Evolutionary conservation across 2,888 invertebrate genomes (phyloP), one percentile per base, ranked within the genome.

Genomic region (Leptinotarsa juncta): DNA sequence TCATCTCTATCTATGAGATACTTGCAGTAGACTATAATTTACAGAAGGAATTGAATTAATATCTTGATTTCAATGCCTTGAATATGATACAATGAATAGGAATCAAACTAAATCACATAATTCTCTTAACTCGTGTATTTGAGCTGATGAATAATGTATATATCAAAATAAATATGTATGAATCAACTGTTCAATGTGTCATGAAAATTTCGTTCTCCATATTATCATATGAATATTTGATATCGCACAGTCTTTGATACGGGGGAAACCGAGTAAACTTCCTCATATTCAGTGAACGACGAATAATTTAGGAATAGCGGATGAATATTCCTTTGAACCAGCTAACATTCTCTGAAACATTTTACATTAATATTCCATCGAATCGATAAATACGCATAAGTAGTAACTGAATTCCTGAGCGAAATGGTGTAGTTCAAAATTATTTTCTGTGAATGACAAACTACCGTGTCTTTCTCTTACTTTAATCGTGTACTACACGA

Each of bases 161-260:
- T 55, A 68, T 12, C 14, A 15, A 32, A 68, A 68, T 50, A 51
- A 26, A 55, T 55, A 48, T 32, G 55, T 55, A 55, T 68, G 68
- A 68, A 68, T 51, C 67, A 51, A 68, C 68, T 55, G 67, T 67
- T 50, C 51, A 42, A 68, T 55, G 55, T 68, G 68, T 68, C 68
- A 55, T 68, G 68, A 68, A 55, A 55, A 68, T 68, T 67, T 67
- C 53, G 67, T 51, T 53, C 32, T 50, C 32, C 67, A 53, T 42
- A 42, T 67, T 67, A 67, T 26, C 67, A 67, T 51, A 67, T 67
- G 67, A 67, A 67, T 67, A 67, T 67, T 67, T 67, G 51, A 67
- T 68, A 42, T 26, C 18, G 32, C 55, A 32, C 32, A 20, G 42
- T 68, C 55, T 55, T 42, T 57, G 57, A 69, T 57, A 60, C 26